Conservation (phyloP, 2,888 invertebrate species). For the Pristionchus exspectatus region DNA sequence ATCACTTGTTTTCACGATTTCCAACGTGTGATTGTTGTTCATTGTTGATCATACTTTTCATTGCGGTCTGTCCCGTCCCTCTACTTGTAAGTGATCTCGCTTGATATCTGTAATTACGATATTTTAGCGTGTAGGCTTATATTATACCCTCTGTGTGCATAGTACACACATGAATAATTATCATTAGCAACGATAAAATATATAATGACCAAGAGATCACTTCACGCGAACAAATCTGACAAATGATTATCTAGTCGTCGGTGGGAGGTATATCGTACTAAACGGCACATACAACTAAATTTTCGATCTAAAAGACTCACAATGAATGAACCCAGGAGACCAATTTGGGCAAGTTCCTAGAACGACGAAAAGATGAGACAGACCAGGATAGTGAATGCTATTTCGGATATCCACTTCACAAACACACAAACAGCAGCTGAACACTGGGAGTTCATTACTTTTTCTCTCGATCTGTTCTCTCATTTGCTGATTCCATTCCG, state of each 20-base stretch:
- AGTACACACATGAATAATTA: too few species aligned
- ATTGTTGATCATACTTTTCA: background rate
- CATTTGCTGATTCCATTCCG: background rate
- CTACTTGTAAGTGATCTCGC: background rate
- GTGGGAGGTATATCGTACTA: background rate
- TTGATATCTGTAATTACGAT: background rate
- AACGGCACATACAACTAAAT: background rate
- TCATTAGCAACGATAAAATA: too few species aligned
- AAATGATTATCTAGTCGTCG: background rate
- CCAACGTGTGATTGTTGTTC: background rate
- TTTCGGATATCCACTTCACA: too few species aligned
- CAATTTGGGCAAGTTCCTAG: too few species aligned
- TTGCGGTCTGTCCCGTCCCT: background rate
- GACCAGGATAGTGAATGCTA: too few species aligned
- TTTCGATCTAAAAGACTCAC: background rate
- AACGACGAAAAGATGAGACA: too few species aligned
- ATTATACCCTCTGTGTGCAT: background rate
- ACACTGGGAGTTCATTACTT: too few species aligned
- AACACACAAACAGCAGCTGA: too few species aligned
- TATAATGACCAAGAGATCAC: too few species aligned
- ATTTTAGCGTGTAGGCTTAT: background rate
- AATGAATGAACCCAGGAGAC: too few species aligned
- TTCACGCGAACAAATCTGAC: too few species aligned
- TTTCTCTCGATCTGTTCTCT: background rate
- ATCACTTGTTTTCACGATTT: background rate